Evolutionary conservation across 2,888 invertebrate species (phyloP).

Genomic region (Iselma pallidipennis): DNA sequence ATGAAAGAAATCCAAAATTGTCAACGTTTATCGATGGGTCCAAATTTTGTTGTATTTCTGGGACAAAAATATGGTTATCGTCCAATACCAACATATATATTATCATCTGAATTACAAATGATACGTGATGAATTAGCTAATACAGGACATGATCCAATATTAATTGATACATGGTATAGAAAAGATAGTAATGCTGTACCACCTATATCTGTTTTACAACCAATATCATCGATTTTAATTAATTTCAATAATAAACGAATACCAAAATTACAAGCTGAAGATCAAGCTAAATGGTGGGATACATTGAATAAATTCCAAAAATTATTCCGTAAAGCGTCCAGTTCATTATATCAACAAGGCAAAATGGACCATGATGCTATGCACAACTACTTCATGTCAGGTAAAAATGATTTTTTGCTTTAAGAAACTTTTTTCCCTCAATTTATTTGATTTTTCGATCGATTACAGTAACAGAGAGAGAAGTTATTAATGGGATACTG

Average conservation of each 20-base stretch:
- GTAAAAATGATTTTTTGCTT: conserved; percentile 58
- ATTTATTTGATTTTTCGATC: too few species aligned
- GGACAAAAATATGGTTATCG: conserved; percentile 99
- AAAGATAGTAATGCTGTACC: conserved; percentile 97
- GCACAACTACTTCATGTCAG: conserved; percentile 99
- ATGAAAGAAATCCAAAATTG: conserved; percentile 99
- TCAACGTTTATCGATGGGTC: conserved; percentile 95
- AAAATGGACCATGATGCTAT: conserved; percentile 90
- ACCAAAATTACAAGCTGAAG: conserved; percentile 93
- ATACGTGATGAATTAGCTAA: conserved; percentile 83
- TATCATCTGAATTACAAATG: conserved; percentile 87
- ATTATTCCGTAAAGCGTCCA: conserved; percentile 87
- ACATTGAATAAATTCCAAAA: conserved; percentile 95
- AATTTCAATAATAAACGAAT: conserved; percentile 99
- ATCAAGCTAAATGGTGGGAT: conserved; percentile 98
- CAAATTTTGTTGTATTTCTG: conserved; percentile 95
- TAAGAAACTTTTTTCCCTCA: background rate
- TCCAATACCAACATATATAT: conserved; percentile 93
- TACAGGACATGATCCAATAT: conserved; percentile 77
- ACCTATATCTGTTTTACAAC: conserved; percentile 91
- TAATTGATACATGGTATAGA: conserved; percentile 94
- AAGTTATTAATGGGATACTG: conserved; percentile 94
- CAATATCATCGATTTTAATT: conserved; percentile 94
- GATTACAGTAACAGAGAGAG: conserved; percentile 94
- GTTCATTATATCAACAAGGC: conserved; percentile 79